A percentile compares a stretch with the other conserved stretches of the same genome.
These are phyloP conservation scores for Arenicola marina DNA, from an alignment of 2,888 invertebrate species.

Conservation along the genomic window DNA sequence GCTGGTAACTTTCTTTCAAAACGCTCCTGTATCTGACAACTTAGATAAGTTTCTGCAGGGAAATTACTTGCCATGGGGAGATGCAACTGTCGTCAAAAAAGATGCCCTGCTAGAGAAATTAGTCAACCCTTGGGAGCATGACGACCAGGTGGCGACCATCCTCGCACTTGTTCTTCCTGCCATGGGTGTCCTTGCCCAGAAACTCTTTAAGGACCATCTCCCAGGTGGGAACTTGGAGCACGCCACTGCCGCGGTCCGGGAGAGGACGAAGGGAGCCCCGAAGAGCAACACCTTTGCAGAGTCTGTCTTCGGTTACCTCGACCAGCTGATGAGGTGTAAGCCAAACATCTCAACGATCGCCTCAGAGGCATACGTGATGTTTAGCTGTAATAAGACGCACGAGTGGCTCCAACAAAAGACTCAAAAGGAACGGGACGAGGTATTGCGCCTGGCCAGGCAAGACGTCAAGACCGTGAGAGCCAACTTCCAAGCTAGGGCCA, in stretches of 20 bases:
- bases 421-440: background rate
- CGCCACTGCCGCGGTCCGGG: background rate
- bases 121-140: background rate
- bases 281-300: background rate
- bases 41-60: too few relatives aligned
- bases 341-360: background rate
- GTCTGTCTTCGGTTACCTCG: background rate
- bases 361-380: background rate
- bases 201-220: background rate
- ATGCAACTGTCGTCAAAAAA: too few relatives aligned
- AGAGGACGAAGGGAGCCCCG: background rate
- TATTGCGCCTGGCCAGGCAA: background rate
- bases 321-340: background rate
- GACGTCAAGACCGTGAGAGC: background rate
- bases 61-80: too few relatives aligned
- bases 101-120: too few relatives aligned
- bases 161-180: background rate
- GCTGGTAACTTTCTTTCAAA: too few relatives aligned
- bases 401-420: background rate
- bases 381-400: background rate
- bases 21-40: too few relatives aligned
- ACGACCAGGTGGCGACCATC: background rate
- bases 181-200: background rate
- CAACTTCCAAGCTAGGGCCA: background rate
- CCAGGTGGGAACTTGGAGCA: background rate